Base-by-base conservation (phyloP, 2,888 invertebrate genomes). In the Drosophila demipolita region DNA sequence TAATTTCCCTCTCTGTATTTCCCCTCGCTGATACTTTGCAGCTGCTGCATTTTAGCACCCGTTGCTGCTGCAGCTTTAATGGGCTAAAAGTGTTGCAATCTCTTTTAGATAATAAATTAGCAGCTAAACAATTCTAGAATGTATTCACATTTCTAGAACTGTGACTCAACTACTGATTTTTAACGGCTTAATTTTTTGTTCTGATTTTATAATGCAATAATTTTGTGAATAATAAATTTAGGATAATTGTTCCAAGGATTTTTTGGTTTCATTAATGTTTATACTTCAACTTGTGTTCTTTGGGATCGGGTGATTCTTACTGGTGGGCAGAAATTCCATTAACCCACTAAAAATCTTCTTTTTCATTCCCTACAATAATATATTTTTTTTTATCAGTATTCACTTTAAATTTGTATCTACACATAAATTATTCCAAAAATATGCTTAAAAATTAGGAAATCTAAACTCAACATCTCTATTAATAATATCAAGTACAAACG, bases 31-130 rank as follows among this genome's bases (percentile, higher is more conserved):
- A 63, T 48, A 40, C 50, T 80, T 63, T 61, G 63, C 72, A 66
- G 78, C 67, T 61, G 57, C 62, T 73, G 84, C 78, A 83, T 68
- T 62, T 63, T 67, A 40, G 50, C 67, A 61, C 53, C 63, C 33
- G 1, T 33, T 38, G 33, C 20, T 38, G 33, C 20, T 53, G 50
- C 63, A 20, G 55, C 49, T 57, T 60, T 66, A 48, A 59, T 64
- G 57, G 33, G 49, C 23, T 23, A 20, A 59, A 68, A 64, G 63
- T 60, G 63, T 54, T 50, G 45, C n/a, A 42, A 26, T 20, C 7
- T 49, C 36, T 50, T 45, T 26, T 12, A 54, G 11, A 12, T 12
- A n/a, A 29, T 42, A 33, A 42, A 50, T 60, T 52, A 57, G 7
- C 45, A 60, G 79, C 62, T 69, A 57, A 73, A 15, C 48, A 54